Conservation (phyloP, 1,140 invertebrate genomes). For the Rhopalosiphum padi region DNA sequence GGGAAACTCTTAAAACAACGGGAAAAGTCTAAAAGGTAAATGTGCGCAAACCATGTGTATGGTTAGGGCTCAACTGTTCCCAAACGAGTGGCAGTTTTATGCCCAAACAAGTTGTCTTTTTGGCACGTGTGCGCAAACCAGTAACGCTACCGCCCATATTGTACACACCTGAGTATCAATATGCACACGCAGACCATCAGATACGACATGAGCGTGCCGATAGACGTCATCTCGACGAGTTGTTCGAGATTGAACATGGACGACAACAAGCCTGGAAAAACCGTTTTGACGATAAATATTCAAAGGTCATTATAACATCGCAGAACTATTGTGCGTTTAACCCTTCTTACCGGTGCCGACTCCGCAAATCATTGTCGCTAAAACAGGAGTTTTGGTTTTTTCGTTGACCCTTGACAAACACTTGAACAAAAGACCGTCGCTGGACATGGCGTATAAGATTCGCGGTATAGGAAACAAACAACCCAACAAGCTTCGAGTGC, state of each 20-base stretch:
- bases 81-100: too few species aligned
- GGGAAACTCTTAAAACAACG: too few species aligned
- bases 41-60: too few species aligned
- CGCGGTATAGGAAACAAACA: constrained; percentile 83
- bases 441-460: constrained; percentile 87
- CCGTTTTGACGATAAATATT: not conserved
- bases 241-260: constrained; percentile 85
- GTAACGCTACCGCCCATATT: not conserved
- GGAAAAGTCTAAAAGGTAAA: too few species aligned
- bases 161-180: constrained; percentile 76
- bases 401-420: constrained; percentile 75
- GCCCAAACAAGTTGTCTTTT: too few species aligned
- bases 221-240: constrained; percentile 94
- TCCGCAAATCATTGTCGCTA: constrained; percentile 60
- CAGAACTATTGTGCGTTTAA: not conserved
- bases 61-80: too few species aligned
- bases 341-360: constrained; percentile 59
- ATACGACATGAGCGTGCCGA: constrained; percentile 92
- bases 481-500: constrained; percentile 74
- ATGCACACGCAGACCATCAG: constrained; percentile 90
- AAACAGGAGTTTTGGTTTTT: constrained; percentile 60
- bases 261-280: constrained; percentile 75
- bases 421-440: constrained; percentile 82
- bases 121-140: too few species aligned
- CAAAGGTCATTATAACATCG: not conserved